A percentile compares a stretch with the other conserved stretches of the same genome.
These are phyloP conservation scores for Limosa lapponica DNA, from an alignment of 2,797 vertebrate species.

Conservation along the genomic window DNA sequence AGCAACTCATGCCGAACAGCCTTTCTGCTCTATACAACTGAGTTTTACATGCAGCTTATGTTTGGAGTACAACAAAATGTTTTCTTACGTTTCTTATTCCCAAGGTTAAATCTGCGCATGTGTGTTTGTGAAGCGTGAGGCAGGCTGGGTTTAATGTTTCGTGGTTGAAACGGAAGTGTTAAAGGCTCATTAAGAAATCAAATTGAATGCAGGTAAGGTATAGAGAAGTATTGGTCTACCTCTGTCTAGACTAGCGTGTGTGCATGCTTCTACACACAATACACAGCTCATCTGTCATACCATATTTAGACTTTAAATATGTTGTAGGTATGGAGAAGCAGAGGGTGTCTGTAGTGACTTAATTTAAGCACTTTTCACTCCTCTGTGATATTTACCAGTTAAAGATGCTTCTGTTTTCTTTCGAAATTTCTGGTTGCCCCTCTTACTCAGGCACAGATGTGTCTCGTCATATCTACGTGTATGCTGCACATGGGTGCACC, in stretches of 20 bases:
- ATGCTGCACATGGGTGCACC: too few relatives aligned
- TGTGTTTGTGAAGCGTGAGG: rapidly evolving
- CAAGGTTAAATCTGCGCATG: rapidly evolving
- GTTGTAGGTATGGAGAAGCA: neutral
- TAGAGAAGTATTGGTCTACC: neutral
- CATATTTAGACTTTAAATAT: neutral
- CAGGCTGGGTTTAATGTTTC: neutral
- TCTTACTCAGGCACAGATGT: neutral
- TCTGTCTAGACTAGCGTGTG: neutral
- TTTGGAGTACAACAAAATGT: neutral
- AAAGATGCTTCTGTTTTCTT: neutral
- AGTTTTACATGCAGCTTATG: rapidly evolving
- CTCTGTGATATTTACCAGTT: neutral
- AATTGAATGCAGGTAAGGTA: neutral
- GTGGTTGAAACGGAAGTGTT: neutral
- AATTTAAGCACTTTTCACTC: neutral
- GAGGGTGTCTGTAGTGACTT: neutral
- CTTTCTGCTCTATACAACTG: neutral
- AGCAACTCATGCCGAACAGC: neutral
- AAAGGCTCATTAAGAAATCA: neutral
- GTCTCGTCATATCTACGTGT: rapidly evolving
- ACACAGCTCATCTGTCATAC: neutral
- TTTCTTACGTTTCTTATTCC: rapidly evolving
- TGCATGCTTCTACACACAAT: neutral
- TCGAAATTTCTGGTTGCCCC: rapidly evolving